These are phyloP conservation scores for Eulithis prunata DNA, from an alignment of 2,888 invertebrate genomes.

Conservation along the genomic window DNA sequence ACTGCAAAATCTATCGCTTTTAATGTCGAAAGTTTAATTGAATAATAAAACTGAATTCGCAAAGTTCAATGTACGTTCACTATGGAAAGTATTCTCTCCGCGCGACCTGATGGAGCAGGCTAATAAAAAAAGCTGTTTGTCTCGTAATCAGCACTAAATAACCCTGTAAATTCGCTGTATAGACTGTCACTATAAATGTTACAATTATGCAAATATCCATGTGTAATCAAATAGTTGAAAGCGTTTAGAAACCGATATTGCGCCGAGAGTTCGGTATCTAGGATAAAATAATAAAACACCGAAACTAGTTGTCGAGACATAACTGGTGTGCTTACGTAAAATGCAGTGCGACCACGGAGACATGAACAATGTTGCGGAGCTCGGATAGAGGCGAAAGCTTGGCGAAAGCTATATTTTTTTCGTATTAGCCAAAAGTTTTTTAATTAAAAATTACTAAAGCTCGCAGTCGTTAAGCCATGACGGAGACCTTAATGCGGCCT, in stretches of 20 bases:
- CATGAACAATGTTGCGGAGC: not conserved
- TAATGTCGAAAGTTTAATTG: slow-evolving; percentile 31
- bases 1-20: slow-evolving; percentile 9
- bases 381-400: slow-evolving; percentile 1
- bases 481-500: too few species aligned
- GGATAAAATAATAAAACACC: slow-evolving; percentile 68
- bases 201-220: slow-evolving; percentile 47
- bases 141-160: slow-evolving; percentile 34
- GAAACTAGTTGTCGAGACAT: slow-evolving; percentile 48
- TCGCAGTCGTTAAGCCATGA: too few species aligned
- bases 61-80: slow-evolving; percentile 42
- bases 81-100: slow-evolving; percentile 37
- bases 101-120: slow-evolving; percentile 34
- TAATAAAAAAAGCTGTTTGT: slow-evolving; percentile 32
- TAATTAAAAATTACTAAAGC: too few species aligned
- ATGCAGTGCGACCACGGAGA: slow-evolving; percentile 44
- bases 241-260: slow-evolving; percentile 59
- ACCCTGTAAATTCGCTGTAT: slow-evolving; percentile 38
- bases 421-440: too few species aligned
- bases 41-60: slow-evolving; percentile 35
- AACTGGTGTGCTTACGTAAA: slow-evolving; percentile 52
- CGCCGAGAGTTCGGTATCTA: slow-evolving; percentile 52
- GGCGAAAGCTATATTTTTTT: not conserved
- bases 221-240: slow-evolving; percentile 51
- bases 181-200: slow-evolving; percentile 42